These are phyloP conservation scores for Orchesella cincta DNA, from an alignment of 1,140 invertebrate genomes.

Conservation along the genomic window DNA sequence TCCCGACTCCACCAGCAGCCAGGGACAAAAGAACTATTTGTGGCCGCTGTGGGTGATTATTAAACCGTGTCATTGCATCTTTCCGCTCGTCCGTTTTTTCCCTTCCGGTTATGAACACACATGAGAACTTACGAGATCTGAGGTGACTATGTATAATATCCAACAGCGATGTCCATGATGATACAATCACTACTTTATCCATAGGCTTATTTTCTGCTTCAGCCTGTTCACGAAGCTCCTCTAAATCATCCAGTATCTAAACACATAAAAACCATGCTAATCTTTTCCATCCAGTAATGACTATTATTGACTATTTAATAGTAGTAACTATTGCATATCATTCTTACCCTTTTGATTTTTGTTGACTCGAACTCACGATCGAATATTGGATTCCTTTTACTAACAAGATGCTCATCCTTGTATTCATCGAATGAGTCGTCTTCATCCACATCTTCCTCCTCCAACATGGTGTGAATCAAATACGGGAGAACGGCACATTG, in stretches of 20 bases:
- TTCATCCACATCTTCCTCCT: conserved; percentile 52
- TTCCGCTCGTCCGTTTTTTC: conserved; percentile 29
- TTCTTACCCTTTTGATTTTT: conserved; percentile 58
- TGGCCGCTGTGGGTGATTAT: conserved; percentile 31
- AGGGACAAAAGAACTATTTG: conserved; percentile 79
- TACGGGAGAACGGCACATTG: conserved; percentile 87
- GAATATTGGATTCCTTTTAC: conserved; percentile 71
- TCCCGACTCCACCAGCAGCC: conserved; percentile 84
- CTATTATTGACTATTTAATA: not conserved
- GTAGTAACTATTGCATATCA: not conserved
- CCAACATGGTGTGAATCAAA: conserved; percentile 66
- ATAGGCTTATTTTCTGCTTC: conserved; percentile 30
- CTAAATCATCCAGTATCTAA: conserved; percentile 64
- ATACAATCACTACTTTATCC: conserved; percentile 79
- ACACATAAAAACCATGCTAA: conserved; percentile 33
- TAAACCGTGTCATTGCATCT: conserved; percentile 36
- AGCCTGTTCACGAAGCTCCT: conserved; percentile 57
- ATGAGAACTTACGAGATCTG: conserved; percentile 58
- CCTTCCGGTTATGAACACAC: conserved; percentile 67
- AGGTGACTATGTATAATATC: conserved; percentile 68
- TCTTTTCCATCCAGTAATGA: not conserved
- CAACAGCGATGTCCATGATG: conserved; percentile 81
- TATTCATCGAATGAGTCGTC: conserved; percentile 48
- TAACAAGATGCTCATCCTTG: conserved; percentile 59
- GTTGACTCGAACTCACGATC: conserved; percentile 60